A percentile compares a stretch with the other conserved stretches of the same genome.
Evolutionary conservation across 2,797 vertebrate species (phyloP).

Genomic region (Octomys mimax): DNA sequence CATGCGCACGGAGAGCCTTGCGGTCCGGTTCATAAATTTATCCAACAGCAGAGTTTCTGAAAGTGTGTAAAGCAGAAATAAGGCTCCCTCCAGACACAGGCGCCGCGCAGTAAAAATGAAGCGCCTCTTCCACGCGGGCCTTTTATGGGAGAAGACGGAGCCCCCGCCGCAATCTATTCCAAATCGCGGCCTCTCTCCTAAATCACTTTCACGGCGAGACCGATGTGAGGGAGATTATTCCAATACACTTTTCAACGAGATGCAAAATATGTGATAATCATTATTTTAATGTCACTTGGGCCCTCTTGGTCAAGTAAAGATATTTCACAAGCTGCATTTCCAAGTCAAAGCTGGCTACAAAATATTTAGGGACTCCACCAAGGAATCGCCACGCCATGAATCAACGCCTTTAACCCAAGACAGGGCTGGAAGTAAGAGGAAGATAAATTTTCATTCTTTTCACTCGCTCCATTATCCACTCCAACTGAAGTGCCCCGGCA

Average conservation of each 20-base stretch:
- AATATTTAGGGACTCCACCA: constrained; percentile 43
- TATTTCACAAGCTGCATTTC: constrained; percentile 57
- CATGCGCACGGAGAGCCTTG: constrained; percentile 39
- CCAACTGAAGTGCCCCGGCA: rapidly evolving
- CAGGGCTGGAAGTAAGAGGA: background rate
- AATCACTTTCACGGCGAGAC: constrained; percentile 70
- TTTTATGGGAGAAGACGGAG: constrained; percentile 76
- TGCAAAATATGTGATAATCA: constrained; percentile 71
- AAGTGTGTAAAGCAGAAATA: constrained; percentile 82
- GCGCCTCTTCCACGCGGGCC: constrained; percentile 73
- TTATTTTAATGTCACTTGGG: constrained; percentile 74
- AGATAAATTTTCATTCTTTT: constrained; percentile 15
- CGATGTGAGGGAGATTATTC: constrained; percentile 62
- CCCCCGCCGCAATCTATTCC: constrained; percentile 66
- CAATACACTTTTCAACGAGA: constrained; percentile 71
- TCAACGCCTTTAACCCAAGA: background rate
- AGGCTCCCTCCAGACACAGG: constrained; percentile 84
- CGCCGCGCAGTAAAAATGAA: constrained; percentile 72
- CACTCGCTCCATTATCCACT: background rate
- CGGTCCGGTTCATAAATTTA: constrained; percentile 83
- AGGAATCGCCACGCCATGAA: background rate
- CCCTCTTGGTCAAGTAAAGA: constrained; percentile 75
- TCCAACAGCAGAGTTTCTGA: constrained; percentile 75
- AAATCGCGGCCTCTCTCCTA: constrained; percentile 38
- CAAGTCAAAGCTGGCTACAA: constrained; percentile 54